A percentile compares a stretch with the other conserved stretches of the same genome.
Evolutionary conservation across 1,140 invertebrate genomes (phyloP).

Genomic region (Drosophila dunni): DNA sequence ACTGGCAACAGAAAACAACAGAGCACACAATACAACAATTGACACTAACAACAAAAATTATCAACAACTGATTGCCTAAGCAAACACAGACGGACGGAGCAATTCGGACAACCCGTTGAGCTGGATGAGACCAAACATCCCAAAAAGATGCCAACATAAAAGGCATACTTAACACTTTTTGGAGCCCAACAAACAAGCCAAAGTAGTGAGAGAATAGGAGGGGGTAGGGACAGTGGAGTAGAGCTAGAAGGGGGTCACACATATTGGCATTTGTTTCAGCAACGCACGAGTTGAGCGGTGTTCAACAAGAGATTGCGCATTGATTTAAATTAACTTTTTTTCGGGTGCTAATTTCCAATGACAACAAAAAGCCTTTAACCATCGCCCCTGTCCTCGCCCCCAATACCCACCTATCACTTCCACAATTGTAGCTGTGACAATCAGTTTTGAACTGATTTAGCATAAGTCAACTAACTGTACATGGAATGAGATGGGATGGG

Average conservation of each 20-base stretch:
- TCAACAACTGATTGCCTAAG: conserved; percentile 76
- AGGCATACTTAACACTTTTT: conserved; percentile 80
- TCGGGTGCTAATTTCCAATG: conserved; percentile 65
- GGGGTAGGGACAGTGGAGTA: background rate
- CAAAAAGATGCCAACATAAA: conserved; percentile 41
- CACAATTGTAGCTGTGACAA: conserved; percentile 31
- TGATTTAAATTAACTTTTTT: conserved; percentile 78
- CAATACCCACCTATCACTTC: background rate
- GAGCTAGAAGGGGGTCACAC: conserved; percentile 7
- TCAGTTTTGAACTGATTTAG: conserved; percentile 66
- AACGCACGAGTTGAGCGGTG: conserved; percentile 70
- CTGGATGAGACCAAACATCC: conserved; percentile 30
- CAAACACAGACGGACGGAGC: conserved; percentile 66
- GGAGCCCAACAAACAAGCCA: conserved; percentile 76
- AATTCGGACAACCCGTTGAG: conserved; percentile 4
- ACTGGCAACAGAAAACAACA: conserved; percentile 29
- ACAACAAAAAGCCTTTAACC: conserved; percentile 40
- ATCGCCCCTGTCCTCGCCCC: background rate
- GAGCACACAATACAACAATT: conserved; percentile 52
- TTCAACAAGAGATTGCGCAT: conserved; percentile 62
- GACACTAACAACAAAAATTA: conserved; percentile 75
- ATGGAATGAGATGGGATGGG: conserved; percentile 14
- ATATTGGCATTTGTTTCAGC: conserved; percentile 79
- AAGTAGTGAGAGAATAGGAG: conserved; percentile 2
- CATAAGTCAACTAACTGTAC: conserved; percentile 46